Conservation (phyloP, 2,113 vertebrate species). For the Mugil cephalus region DNA sequence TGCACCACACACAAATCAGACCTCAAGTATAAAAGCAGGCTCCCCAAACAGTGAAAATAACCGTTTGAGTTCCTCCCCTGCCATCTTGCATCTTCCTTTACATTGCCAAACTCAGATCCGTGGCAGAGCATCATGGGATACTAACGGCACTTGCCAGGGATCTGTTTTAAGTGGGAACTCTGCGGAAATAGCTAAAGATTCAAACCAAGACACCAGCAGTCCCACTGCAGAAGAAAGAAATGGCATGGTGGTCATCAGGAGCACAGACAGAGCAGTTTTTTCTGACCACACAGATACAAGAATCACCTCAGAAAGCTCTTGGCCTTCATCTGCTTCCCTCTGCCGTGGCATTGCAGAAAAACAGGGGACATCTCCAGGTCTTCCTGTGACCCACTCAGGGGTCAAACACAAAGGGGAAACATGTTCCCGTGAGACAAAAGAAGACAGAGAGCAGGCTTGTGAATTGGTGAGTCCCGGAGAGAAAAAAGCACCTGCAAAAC, state of each 20-base stretch:
- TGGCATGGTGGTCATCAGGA: conserved; percentile 66
- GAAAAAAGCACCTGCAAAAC: conserved; percentile 52
- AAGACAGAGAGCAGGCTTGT: conserved; percentile 57
- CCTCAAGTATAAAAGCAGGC: conserved; percentile 58
- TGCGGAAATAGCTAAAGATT: conserved; percentile 35
- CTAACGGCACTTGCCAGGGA: conserved; percentile 51
- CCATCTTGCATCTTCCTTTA: conserved; percentile 79
- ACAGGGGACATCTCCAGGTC: conserved; percentile 29
- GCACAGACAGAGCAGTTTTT: conserved; percentile 73
- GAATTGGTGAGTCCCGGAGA: conserved; percentile 63
- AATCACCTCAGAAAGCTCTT: conserved; percentile 58
- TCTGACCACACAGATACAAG: conserved; percentile 55
- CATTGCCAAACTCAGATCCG: conserved; percentile 80
- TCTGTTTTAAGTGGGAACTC: conserved; percentile 36
- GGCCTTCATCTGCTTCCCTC: conserved; percentile 35
- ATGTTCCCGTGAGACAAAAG: conserved; percentile 26
- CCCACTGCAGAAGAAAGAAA: conserved; percentile 67
- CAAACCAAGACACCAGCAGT: conserved; percentile 48
- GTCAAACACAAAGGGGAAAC: conserved; percentile 38
- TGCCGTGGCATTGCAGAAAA: conserved; percentile 28
- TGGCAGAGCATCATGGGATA: conserved; percentile 70
- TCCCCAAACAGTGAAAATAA: conserved; percentile 61
- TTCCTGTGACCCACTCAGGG: conserved; percentile 34
- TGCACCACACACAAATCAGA: conserved; percentile 70
- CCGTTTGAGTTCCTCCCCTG: conserved; percentile 74